Percentiles rank a stretch among this genome's conserved stretches.
Evolutionary conservation across 1,140 invertebrate species (phyloP).

Genomic region (Anoplophora glabripennis): DNA sequence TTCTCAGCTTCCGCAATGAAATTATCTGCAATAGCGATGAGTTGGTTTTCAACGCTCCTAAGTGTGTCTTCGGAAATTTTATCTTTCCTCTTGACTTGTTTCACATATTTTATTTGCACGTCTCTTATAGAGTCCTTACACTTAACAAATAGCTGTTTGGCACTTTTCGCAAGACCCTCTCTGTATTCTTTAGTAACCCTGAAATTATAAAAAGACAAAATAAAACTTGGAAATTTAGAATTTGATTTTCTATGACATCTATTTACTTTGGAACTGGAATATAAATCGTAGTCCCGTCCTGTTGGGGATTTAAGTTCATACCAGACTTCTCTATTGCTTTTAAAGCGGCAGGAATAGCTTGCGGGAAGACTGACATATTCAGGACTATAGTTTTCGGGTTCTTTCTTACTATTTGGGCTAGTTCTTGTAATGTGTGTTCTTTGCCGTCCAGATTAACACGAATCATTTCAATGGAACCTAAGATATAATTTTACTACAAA

Average conservation of each 20-base stretch:
- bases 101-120: slow-evolving; percentile 71
- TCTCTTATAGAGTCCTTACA: slow-evolving; percentile 76
- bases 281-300: slow-evolving; percentile 87
- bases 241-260: not conserved
- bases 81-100: slow-evolving; percentile 64
- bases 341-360: slow-evolving; percentile 75
- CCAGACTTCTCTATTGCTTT: slow-evolving; percentile 74
- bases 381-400: slow-evolving; percentile 82
- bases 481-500: slow-evolving; percentile 24
- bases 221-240: too few relatives aligned
- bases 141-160: slow-evolving; percentile 78
- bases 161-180: slow-evolving; percentile 82
- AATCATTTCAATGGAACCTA: slow-evolving; percentile 75
- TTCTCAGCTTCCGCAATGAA: slow-evolving; percentile 66
- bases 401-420: slow-evolving; percentile 85
- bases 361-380: slow-evolving; percentile 79
- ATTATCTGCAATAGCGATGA: slow-evolving; percentile 63
- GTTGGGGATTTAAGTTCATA: slow-evolving; percentile 91
- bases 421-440: slow-evolving; percentile 79
- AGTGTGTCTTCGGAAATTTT: slow-evolving; percentile 65
- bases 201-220: slow-evolving; percentile 26
- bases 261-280: slow-evolving; percentile 83
- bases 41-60: slow-evolving; percentile 64
- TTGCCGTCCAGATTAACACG: slow-evolving; percentile 74
- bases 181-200: slow-evolving; percentile 89